phyloP scores from a whole-genome alignment of 2,888 invertebrate species.

The Tiliacea citrago region DNA sequence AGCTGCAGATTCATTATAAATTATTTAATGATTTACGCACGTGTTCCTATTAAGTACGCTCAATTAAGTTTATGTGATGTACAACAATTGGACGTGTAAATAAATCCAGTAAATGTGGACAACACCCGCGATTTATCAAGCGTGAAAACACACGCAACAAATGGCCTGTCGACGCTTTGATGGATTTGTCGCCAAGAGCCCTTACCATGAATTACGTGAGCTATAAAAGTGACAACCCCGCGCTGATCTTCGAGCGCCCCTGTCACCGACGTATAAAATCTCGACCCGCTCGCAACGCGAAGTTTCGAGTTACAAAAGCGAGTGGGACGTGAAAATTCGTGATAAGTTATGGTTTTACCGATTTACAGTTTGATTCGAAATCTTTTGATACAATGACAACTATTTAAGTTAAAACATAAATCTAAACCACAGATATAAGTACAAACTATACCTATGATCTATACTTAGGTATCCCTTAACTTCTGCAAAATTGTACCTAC shows the following conservation, averaged over 20 bases:
- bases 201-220: constrained; percentile 82
- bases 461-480: neutral
- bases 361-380: constrained; percentile 32
- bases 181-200: constrained; percentile 88
- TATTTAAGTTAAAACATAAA: neutral
- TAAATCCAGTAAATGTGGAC: constrained; percentile 88
- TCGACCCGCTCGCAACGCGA: constrained; percentile 56
- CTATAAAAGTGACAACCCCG: constrained; percentile 78
- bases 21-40: constrained; percentile 32
- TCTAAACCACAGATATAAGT: neutral
- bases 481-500: neutral
- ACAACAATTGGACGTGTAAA: constrained; percentile 79
- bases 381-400: constrained; percentile 27
- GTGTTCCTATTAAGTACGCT: constrained; percentile 63
- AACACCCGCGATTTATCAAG: constrained; percentile 88
- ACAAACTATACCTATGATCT: neutral
- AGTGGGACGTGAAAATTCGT: constrained; percentile 63
- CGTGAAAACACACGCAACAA: constrained; percentile 89
- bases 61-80: constrained; percentile 82
- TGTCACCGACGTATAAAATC: constrained; percentile 70
- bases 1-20: constrained; percentile 14
- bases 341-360: constrained; percentile 53
- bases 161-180: constrained; percentile 89
- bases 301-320: constrained; percentile 65
- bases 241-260: constrained; percentile 71